Evolutionary conservation across 2,113 vertebrate species (phyloP).

Genomic region (Rhabdornis inornatus): DNA sequence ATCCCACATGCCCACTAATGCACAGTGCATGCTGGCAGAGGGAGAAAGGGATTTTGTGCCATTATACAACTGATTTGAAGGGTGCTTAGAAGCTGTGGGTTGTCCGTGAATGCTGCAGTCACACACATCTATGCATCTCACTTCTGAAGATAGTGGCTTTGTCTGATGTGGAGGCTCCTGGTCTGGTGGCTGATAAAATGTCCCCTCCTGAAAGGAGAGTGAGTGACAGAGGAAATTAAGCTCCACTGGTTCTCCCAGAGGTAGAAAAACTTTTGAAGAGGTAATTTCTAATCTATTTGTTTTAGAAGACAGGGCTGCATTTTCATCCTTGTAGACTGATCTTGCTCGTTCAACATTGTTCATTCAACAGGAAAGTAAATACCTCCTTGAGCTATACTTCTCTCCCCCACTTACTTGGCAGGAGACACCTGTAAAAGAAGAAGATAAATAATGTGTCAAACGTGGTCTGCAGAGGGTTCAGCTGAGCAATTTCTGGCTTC

Average conservation of each 20-base stretch:
- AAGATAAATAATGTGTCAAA: slow-evolving; percentile 72
- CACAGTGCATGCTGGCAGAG: background rate
- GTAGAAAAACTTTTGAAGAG: slow-evolving; percentile 38
- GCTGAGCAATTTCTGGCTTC: slow-evolving; percentile 61
- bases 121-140: background rate
- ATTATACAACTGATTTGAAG: background rate
- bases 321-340: slow-evolving; percentile 57
- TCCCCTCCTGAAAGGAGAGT: background rate
- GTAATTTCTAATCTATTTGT: slow-evolving; percentile 47
- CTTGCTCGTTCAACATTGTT: slow-evolving; percentile 55
- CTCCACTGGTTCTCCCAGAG: background rate
- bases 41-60: background rate
- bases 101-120: background rate
- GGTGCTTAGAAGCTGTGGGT: background rate
- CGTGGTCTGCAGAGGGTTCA: slow-evolving; percentile 62
- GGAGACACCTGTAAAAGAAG: slow-evolving; percentile 55
- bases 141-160: background rate
- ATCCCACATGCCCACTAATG: background rate
- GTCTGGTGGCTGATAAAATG: background rate
- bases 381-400: slow-evolving; percentile 46
- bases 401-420: slow-evolving; percentile 54
- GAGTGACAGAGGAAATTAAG: slow-evolving; percentile 32
- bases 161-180: background rate
- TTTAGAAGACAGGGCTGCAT: slow-evolving; percentile 11
- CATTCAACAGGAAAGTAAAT: slow-evolving; percentile 64